Evolutionary conservation across 2,797 vertebrate genomes (phyloP).

Genomic region (Ibycter americanus): DNA sequence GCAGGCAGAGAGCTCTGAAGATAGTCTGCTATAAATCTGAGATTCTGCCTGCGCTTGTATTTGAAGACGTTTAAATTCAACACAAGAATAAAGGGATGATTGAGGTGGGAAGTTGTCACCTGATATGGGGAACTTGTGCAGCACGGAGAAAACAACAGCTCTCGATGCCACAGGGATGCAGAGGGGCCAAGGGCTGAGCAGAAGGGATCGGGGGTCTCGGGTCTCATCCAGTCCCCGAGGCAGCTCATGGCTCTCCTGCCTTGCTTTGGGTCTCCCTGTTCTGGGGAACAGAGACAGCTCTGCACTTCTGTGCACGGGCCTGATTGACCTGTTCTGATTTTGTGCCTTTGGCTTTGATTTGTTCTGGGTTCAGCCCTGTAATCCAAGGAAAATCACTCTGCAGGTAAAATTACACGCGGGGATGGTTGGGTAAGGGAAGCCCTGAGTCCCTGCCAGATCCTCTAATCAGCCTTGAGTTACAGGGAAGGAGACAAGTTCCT

Average conservation of each 20-base stretch:
- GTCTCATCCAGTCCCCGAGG: neutral
- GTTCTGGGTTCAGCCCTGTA: neutral
- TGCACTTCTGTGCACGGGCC: neutral
- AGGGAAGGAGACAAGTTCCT: neutral
- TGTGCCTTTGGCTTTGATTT: neutral
- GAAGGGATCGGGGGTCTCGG: neutral
- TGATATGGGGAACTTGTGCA: neutral
- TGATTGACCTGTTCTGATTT: neutral
- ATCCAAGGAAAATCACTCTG: neutral
- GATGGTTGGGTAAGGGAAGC: neutral
- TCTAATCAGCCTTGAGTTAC: neutral
- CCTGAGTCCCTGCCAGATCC: neutral
- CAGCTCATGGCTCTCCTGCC: accelerated
- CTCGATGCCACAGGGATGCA: neutral
- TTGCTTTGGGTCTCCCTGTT: accelerated
- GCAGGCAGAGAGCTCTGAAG: neutral
- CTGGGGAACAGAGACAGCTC: neutral
- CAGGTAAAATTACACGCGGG: accelerated
- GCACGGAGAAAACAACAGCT: accelerated
- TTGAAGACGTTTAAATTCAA: neutral
- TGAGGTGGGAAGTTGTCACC: neutral
- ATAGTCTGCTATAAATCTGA: accelerated
- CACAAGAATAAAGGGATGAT: neutral
- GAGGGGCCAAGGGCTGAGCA: neutral
- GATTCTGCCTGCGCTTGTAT: accelerated